Evolutionary conservation across 2,797 vertebrate genomes (phyloP).

Genomic region (Brotula barbata): DNA sequence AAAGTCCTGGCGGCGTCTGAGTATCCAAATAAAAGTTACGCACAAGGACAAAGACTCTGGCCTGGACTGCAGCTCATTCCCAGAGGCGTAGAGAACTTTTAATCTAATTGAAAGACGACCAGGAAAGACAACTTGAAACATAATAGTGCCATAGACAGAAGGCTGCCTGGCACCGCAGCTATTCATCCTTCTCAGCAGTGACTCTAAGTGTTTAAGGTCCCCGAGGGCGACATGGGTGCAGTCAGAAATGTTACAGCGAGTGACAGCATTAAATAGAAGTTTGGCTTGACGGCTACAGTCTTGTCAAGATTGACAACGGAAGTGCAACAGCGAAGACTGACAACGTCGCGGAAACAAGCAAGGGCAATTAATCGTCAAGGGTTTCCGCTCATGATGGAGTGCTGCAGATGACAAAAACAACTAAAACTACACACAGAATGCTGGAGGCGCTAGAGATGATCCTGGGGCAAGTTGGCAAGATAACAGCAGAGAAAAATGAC

Average conservation of each 20-base stretch:
- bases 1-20: constrained; percentile 48
- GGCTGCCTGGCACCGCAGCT: constrained; percentile 38
- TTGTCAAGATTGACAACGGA: constrained; percentile 61
- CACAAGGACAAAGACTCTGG: constrained; percentile 36
- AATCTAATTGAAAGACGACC: constrained; percentile 75
- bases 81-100: constrained; percentile 58
- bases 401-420: constrained; percentile 8
- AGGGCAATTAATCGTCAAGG: constrained; percentile 14
- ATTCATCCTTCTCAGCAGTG: constrained; percentile 49
- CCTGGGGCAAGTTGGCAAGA: constrained; percentile 1
- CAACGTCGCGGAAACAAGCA: constrained; percentile 31
- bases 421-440: constrained; percentile 1
- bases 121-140: constrained; percentile 70
- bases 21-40: constrained; percentile 27
- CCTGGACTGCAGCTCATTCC: constrained; percentile 27
- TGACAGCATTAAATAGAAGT: constrained; percentile 58
- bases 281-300: constrained; percentile 58
- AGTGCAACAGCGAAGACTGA: constrained; percentile 49
- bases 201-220: constrained; percentile 63
- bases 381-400: constrained; percentile 10
- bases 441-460: not conserved
- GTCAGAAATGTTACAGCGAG: constrained; percentile 45
- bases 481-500: constrained; percentile 7
- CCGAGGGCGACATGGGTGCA: constrained; percentile 41
- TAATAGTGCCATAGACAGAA: constrained; percentile 59